Evolutionary conservation across 2,888 invertebrate species (phyloP).

Genomic region (Oithona nana): DNA sequence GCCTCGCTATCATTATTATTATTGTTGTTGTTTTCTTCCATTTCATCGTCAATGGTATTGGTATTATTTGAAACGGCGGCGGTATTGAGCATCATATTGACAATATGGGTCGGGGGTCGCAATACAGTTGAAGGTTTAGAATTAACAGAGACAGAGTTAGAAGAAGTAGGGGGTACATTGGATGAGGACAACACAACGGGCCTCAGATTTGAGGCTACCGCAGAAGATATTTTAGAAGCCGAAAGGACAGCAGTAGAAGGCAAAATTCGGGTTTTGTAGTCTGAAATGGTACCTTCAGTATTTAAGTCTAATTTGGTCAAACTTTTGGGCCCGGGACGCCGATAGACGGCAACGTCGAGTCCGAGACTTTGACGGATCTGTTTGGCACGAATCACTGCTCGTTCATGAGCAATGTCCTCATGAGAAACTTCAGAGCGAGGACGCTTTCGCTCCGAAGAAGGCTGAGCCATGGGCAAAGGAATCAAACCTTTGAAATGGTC

Average conservation of each 20-base stretch:
- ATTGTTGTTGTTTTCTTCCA: background rate
- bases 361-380: background rate
- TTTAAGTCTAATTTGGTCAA: background rate
- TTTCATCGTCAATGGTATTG: background rate
- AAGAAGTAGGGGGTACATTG: background rate
- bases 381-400: background rate
- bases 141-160: background rate
- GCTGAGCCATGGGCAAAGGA: background rate
- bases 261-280: background rate
- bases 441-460: background rate
- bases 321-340: background rate
- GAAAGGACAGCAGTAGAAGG: slow-evolving; percentile 2
- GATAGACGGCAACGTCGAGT: background rate
- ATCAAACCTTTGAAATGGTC: background rate
- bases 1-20: background rate
- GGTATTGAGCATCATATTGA: background rate
- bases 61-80: background rate
- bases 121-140: background rate
- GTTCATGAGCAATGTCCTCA: background rate
- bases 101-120: background rate
- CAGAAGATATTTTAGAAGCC: background rate
- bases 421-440: background rate
- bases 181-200: background rate
- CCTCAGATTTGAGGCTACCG: background rate
- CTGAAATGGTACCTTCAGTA: background rate